phyloP scores from a whole-genome alignment of 1,140 invertebrate species.

The Probaryconus sp. region DNA sequence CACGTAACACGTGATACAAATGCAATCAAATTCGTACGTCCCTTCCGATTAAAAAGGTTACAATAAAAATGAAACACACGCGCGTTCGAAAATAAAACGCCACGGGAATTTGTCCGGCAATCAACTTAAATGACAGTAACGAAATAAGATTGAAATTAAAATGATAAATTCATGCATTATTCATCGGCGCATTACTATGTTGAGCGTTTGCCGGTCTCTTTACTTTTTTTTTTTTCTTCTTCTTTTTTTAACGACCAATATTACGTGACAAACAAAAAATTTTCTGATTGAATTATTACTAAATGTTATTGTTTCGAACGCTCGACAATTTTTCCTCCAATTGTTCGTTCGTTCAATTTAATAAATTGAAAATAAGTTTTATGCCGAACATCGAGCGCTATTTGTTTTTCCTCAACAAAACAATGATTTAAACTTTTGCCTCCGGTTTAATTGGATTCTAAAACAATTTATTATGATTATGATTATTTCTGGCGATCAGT shows the following conservation, averaged over 20 bases:
- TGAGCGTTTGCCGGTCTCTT: slow-evolving; percentile 5
- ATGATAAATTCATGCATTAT: slow-evolving; percentile 44
- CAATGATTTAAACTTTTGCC: no score
- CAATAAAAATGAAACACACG: slow-evolving; percentile 63
- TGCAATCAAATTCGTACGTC: slow-evolving; percentile 61
- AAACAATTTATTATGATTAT: no score
- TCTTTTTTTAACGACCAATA: neutral
- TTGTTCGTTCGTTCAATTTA: no score
- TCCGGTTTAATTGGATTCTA: no score
- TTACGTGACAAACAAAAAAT: slow-evolving; percentile 27
- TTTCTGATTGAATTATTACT: slow-evolving; percentile 28
- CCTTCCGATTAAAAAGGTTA: slow-evolving; percentile 68
- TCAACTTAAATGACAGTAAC: slow-evolving; percentile 41
- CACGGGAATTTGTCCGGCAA: slow-evolving; percentile 35
- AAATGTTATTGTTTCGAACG: slow-evolving; percentile 20
- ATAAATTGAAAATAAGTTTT: no score
- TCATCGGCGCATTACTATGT: slow-evolving; percentile 17
- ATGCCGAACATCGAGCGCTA: no score
- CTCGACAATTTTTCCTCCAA: no score
- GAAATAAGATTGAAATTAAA: slow-evolving; percentile 37
- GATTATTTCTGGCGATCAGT: no score
- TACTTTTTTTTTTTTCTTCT: neutral
- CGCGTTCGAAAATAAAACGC: slow-evolving; percentile 24
- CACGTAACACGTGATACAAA: slow-evolving; percentile 57
- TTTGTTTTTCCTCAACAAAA: no score